Percentiles rank a stretch among this genome's conserved stretches.
Evolutionary conservation across 2,888 invertebrate species (phyloP).

Genomic region (Autographa gamma): DNA sequence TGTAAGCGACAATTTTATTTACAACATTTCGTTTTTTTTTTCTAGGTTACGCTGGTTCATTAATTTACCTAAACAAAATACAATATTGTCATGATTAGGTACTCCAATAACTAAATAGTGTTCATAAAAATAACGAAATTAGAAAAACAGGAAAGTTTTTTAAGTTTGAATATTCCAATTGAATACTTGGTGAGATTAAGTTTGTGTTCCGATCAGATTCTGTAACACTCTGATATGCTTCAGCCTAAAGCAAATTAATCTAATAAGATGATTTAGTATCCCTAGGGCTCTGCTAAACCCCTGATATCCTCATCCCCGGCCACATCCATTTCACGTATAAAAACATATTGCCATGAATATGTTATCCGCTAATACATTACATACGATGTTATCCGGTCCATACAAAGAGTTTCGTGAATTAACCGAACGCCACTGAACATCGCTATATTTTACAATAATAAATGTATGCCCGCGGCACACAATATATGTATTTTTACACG

Average conservation of each 20-base stretch:
- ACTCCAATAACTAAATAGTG: not conserved
- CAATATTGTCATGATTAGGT: not conserved
- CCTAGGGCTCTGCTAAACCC: not conserved
- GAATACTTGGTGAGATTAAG: not conserved
- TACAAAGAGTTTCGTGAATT: slow-evolving; percentile 47
- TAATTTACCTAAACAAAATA: too few relatives aligned
- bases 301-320: not conserved
- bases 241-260: not conserved
- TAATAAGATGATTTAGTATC: not conserved
- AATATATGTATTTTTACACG: slow-evolving; percentile 61
- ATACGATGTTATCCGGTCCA: slow-evolving; percentile 44
- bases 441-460: slow-evolving; percentile 65
- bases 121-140: not conserved
- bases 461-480: slow-evolving; percentile 55
- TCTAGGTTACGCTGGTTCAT: too few relatives aligned
- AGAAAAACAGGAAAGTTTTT: too few relatives aligned
- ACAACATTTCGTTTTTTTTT: not conserved
- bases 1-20: not conserved
- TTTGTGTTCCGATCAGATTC: not conserved
- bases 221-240: not conserved
- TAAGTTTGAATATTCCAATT: too few relatives aligned
- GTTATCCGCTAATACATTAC: slow-evolving; percentile 46
- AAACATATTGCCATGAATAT: slow-evolving; percentile 53
- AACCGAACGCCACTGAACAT: slow-evolving; percentile 52
- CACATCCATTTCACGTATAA: slow-evolving; percentile 13